Evolutionary conservation across 2,888 invertebrate genomes (phyloP).

Genomic region (Perdita meconis): DNA sequence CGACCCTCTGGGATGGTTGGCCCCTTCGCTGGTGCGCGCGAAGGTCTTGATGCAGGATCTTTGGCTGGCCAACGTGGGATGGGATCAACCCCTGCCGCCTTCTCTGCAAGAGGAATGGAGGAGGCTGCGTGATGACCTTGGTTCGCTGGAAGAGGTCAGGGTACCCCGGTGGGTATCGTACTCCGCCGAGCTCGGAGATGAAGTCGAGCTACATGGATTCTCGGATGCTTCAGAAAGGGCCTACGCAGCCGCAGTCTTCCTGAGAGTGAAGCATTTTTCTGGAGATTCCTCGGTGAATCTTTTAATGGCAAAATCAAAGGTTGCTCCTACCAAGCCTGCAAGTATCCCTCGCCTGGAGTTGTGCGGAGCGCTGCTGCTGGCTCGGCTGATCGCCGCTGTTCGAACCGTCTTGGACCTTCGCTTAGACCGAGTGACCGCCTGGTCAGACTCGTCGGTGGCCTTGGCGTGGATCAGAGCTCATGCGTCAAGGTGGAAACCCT

Average conservation of each 20-base stretch:
- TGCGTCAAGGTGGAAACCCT: no score
- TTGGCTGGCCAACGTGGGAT: not conserved
- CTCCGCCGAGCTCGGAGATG: not conserved
- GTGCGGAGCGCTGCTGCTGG: no score
- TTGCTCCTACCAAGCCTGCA: no score
- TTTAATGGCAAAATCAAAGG: no score
- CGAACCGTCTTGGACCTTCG: no score
- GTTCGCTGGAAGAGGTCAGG: not conserved
- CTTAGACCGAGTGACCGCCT: no score
- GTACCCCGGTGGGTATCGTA: not conserved
- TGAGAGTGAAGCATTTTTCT: no score
- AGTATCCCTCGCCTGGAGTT: no score
- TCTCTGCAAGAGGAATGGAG: not conserved
- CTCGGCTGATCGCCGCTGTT: no score
- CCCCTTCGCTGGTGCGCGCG: rapidly evolving
- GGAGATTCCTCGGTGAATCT: no score
- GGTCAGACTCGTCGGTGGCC: no score
- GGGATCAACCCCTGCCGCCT: not conserved
- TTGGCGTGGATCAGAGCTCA: no score
- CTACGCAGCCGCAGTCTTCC: slow-evolving; percentile 33
- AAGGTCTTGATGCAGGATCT: not conserved
- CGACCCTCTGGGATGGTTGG: not conserved
- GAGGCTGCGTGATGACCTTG: not conserved
- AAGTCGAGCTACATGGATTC: slow-evolving; percentile 33
- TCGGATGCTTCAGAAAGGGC: slow-evolving; percentile 37